Evolutionary conservation across 2,113 vertebrate genomes (phyloP).

Genomic region (Mionectes macconnelli): DNA sequence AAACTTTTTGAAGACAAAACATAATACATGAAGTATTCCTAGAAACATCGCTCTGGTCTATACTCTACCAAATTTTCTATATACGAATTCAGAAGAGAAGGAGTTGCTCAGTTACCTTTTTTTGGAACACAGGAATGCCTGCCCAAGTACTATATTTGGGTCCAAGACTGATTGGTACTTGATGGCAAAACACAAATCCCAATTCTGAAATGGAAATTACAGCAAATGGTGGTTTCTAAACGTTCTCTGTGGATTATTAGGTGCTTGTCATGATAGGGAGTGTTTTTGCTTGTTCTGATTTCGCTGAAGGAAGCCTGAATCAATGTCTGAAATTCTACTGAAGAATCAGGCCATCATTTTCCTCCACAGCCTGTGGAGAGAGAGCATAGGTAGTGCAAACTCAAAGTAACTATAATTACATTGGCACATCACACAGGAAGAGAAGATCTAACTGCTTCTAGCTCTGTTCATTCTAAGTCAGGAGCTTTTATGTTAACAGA

Average conservation of each 20-base stretch:
- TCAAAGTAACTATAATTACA: not conserved
- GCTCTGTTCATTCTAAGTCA: not conserved
- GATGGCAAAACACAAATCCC: not conserved
- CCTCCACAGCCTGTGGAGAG: not conserved
- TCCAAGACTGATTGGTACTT: not conserved
- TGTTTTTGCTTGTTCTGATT: rapidly evolving
- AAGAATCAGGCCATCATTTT: not conserved
- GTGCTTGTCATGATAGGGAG: not conserved
- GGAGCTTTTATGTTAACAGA: not conserved
- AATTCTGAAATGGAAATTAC: not conserved
- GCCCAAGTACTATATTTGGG: not conserved
- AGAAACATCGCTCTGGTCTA: not conserved
- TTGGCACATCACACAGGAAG: not conserved
- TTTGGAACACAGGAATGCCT: not conserved
- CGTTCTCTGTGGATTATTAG: not conserved
- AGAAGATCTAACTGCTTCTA: not conserved
- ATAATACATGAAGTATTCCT: not conserved
- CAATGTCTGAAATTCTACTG: not conserved
- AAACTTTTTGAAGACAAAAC: not conserved
- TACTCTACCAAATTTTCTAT: not conserved
- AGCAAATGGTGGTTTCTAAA: not conserved
- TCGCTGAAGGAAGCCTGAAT: not conserved
- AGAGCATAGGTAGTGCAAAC: not conserved
- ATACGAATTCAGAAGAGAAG: not conserved
- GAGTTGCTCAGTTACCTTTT: not conserved